Conservation (phyloP, 1,140 invertebrate genomes). For the Drosophila pandora region DNA sequence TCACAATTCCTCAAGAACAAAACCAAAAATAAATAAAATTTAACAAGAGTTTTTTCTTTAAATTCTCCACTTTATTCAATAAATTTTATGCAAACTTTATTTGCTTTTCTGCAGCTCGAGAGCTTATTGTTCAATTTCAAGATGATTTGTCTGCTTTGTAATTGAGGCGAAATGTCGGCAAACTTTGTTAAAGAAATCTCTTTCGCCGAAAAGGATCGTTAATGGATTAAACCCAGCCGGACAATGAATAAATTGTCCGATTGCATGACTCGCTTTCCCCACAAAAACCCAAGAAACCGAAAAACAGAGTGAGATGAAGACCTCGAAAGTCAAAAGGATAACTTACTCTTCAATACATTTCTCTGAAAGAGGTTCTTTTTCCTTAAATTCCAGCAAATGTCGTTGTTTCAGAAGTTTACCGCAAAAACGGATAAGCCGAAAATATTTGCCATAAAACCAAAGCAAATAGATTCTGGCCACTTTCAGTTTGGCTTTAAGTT, state of each 20-base stretch:
- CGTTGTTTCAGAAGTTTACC: slow-evolving; percentile 41
- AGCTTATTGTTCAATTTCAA: slow-evolving; percentile 12
- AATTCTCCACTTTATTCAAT: slow-evolving; percentile 13
- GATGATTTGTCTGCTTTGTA: slow-evolving; percentile 28
- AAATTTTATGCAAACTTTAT: slow-evolving; percentile 30
- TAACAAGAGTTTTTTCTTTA: background rate
- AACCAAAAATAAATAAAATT: background rate
- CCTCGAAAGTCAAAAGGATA: background rate
- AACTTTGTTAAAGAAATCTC: slow-evolving; percentile 17
- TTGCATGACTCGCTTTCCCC: slow-evolving; percentile 45
- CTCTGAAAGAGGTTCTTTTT: slow-evolving; percentile 69
- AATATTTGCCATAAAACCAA: slow-evolving; percentile 16
- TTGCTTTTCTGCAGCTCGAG: background rate
- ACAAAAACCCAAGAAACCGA: background rate
- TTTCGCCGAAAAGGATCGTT: slow-evolving; percentile 41
- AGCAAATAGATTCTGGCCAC: slow-evolving; percentile 24
- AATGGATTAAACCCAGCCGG: slow-evolving; percentile 70
- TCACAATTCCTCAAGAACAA: background rate
- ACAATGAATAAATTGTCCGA: slow-evolving; percentile 75
- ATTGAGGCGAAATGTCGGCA: slow-evolving; percentile 35
- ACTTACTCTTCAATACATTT: slow-evolving; percentile 73
- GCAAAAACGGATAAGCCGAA: slow-evolving; percentile 28
- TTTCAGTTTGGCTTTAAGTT: slow-evolving; percentile 23
- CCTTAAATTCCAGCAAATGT: slow-evolving; percentile 39
- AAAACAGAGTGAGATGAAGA: slow-evolving; percentile 7